Percentiles rank a stretch among this genome's conserved stretches.
Evolutionary conservation across 1,140 invertebrate species (phyloP).

Genomic region (Sitophilus oryzae): DNA sequence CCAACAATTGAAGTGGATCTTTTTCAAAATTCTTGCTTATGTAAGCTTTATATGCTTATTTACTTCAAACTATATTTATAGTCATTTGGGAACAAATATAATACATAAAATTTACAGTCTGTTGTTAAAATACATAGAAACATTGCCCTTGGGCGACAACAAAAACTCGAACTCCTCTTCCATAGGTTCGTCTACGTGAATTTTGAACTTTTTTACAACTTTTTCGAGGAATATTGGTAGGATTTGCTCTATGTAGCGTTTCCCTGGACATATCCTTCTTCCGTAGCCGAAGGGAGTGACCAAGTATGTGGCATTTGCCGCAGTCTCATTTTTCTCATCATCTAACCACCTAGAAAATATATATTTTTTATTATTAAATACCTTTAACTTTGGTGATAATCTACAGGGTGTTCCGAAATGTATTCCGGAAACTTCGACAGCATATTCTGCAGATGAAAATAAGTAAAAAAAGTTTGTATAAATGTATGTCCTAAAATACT

Average conservation of each 20-base stretch:
- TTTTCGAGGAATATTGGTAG: conserved; percentile 68
- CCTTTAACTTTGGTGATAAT: background rate
- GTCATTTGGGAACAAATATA: background rate
- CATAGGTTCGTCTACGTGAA: conserved; percentile 60
- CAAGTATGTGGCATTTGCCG: conserved; percentile 51
- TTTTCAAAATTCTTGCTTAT: background rate
- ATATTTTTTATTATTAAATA: no score
- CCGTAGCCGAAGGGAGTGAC: conserved; percentile 86
- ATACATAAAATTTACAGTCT: conserved; percentile 8
- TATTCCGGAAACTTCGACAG: no score
- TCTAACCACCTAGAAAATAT: conserved; percentile 61
- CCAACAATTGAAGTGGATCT: no score
- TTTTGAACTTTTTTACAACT: conserved; percentile 64
- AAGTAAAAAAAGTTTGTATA: no score
- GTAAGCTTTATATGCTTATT: background rate
- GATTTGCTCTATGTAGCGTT: conserved; percentile 73
- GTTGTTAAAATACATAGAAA: conserved; percentile 60
- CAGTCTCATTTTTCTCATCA: conserved; percentile 41
- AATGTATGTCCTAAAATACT: no score
- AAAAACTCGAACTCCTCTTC: conserved; percentile 73
- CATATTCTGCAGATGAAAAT: no score
- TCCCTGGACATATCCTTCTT: conserved; percentile 72
- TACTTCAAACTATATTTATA: background rate
- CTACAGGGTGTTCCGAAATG: background rate
- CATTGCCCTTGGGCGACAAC: conserved; percentile 63